Evolutionary conservation across 2,888 invertebrate genomes (phyloP), one percentile per base, ranked within the genome.

Genomic region (Clivina fossor): DNA sequence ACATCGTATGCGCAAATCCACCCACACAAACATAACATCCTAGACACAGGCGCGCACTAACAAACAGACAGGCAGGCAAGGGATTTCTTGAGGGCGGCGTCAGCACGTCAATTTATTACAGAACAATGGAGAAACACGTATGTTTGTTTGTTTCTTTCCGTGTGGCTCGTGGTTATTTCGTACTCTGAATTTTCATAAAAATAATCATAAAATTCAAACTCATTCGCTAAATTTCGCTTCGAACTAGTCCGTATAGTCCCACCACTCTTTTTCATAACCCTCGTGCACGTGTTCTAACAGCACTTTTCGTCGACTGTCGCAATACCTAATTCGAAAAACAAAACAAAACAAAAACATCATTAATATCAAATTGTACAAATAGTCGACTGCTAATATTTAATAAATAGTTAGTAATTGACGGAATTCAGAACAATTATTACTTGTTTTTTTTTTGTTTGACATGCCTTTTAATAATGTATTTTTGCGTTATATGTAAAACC

Each of bases 231-330:
- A 18, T 15, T 38, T 38, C 26, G 11, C 26, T 22, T 30, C 4
- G n/a, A 59, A 64, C 81, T 83, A 90, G 83, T 92, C 91, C 77
- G 88, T 90, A 75, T 92, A 94, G 70, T 91, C 92, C 98, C 97
- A 98, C 86, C 93, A 89, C 73, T 97, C 96, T 78, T 93, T 94
- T 75, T 98, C 98, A 74, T 97, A 96, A 60, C 98, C 98, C 80
- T 99, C 98, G 74, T 95, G 92, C 47, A 98, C 98, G 75, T 99
- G 98, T 74, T 95, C 94, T 68, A 98, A 79, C 64, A 99, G 80
- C 62, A 93, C 95, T 78, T 93, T 92, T 66, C 98, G 85, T 68
- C 99, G 86, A 74, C 91, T 93, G 77, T 98, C 97, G 79, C 98
- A 99, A 76, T 99, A 99, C 80, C 97, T 96, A 76, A 37, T 76